Conservation (phyloP, 2,888 invertebrate species). For the Macrosoma leucophasiata region DNA sequence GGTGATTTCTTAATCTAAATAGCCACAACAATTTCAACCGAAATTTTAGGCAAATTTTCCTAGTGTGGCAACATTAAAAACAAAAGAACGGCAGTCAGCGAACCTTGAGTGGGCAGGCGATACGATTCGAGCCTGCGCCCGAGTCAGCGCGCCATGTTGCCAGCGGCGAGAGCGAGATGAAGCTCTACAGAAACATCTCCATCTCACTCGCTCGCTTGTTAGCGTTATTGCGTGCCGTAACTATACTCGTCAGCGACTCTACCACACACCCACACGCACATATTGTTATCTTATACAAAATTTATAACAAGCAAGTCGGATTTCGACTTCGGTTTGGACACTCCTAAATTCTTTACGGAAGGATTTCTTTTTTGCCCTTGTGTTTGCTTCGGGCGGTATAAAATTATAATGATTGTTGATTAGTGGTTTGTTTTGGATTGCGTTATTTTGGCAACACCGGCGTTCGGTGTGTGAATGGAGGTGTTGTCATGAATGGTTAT, state of each 20-base stretch:
- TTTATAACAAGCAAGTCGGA: conserved; percentile 72
- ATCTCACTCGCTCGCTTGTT: conserved; percentile 68
- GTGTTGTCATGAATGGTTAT: conserved; percentile 32
- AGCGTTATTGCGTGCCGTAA: conserved; percentile 75
- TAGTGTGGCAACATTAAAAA: conserved; percentile 67
- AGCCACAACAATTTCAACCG: too few species aligned
- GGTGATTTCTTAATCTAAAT: too few species aligned
- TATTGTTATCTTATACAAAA: conserved; percentile 73
- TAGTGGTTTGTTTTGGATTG: conserved; percentile 51
- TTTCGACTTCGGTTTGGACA: conserved; percentile 62
- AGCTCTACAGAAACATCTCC: conserved; percentile 39
- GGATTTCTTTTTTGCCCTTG: conserved; percentile 56
- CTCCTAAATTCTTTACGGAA: conserved; percentile 73
- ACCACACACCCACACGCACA: conserved; percentile 70
- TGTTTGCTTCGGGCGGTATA: conserved; percentile 48
- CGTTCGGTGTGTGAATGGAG: conserved; percentile 38
- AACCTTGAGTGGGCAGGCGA: conserved; percentile 79
- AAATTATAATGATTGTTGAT: conserved; percentile 51
- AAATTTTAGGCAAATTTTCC: conserved; percentile 33
- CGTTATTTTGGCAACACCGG: conserved; percentile 55
- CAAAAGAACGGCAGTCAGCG: conserved; percentile 78
- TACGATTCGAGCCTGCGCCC: conserved; percentile 80
- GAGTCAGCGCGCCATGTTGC: conserved; percentile 74
- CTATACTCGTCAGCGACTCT: conserved; percentile 71
- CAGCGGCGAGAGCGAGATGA: conserved; percentile 47